Conservation (phyloP, 1,140 invertebrate species). For the Drosophila micromelanica region DNA sequence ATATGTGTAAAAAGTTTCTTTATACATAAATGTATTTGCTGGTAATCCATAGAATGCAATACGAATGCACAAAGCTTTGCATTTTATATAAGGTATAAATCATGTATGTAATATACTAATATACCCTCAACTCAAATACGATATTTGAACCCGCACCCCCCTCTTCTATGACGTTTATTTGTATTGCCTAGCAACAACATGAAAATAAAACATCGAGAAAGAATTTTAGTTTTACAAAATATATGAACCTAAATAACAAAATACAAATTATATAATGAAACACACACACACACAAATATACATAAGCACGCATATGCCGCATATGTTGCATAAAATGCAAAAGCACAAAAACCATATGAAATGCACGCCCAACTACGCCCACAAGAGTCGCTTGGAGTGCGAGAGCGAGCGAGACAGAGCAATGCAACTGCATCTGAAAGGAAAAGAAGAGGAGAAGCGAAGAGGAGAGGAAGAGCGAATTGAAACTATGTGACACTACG, state of each 20-base stretch:
- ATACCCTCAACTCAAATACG: conserved; percentile 8
- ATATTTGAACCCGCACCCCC: neutral
- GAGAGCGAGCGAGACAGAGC: conserved; percentile 5
- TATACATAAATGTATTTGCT: neutral
- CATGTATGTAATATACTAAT: conserved; percentile 42
- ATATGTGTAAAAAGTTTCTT: neutral
- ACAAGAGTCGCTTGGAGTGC: conserved; percentile 27
- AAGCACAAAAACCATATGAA: conserved; percentile 77
- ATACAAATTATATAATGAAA: conserved; percentile 78
- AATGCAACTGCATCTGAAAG: conserved; percentile 34
- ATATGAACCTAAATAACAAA: conserved; percentile 68
- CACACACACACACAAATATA: conserved; percentile 8
- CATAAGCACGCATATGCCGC: conserved; percentile 52
- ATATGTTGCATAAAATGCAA: conserved; percentile 80
- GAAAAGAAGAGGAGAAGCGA: conserved; percentile 1
- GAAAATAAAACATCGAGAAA: conserved; percentile 33
- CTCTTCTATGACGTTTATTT: conserved; percentile 8
- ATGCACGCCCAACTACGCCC: conserved; percentile 45
- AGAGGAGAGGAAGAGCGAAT: conserved; percentile 27
- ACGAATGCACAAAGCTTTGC: conserved; percentile 25
- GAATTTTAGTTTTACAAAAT: conserved; percentile 47
- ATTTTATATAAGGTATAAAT: conserved; percentile 50
- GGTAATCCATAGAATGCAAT: conserved; percentile 22
- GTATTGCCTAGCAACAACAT: conserved; percentile 58
- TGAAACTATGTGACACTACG: conserved; percentile 28